Evolutionary conservation across 2,113 vertebrate genomes (phyloP), one percentile per base, ranked within the genome.

Genomic region (Silurus glanis): DNA sequence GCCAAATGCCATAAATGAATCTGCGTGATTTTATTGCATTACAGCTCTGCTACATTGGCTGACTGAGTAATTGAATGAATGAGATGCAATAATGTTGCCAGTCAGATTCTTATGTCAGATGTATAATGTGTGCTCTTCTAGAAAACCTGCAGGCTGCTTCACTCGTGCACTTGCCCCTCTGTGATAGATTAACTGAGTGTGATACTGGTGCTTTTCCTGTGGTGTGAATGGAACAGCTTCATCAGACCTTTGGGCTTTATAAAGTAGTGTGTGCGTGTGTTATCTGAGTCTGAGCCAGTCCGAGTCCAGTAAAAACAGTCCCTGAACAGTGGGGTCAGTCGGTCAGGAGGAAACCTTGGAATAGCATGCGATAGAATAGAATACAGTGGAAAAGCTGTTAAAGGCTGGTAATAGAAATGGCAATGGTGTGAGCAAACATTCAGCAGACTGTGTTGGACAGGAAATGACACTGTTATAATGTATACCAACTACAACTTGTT

Each of bases 281-380:
- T 88, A 86, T 91, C 89, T 21, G 78, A 80, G 28, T 21, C 16
- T 37, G 19, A 92, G 90, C 87, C 89, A 83, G 62, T 62, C 75
- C 55, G 72, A 86, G 88, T 80, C 86, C 88, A 90, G 79, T 89
- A 90, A 92, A 94, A 90, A 88, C 19, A 55, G 83, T 80, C 28
- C 21, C 49, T 49, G 56, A 87, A 80, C 47, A 56, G 75, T 49
- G 5, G 80, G 81, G 85, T 76, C 84, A 69, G 71, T 53, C 21
- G n/a, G 56, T 61, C 64, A 67, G 55, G 25, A 66, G 55, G n/a
- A 80, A 71, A 49, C 4, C 19, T 80, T 58, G 64, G n/a, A 80
- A 49, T 71, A 13, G 3, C 19, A 51, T 1, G 9, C 74, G 56
- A 82, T 37, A 37, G 37, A 37, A 37, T 37, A 37, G 28, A 82